Evolutionary conservation across 2,113 vertebrate species (phyloP).

Genomic region (Galeopterus variegatus): DNA sequence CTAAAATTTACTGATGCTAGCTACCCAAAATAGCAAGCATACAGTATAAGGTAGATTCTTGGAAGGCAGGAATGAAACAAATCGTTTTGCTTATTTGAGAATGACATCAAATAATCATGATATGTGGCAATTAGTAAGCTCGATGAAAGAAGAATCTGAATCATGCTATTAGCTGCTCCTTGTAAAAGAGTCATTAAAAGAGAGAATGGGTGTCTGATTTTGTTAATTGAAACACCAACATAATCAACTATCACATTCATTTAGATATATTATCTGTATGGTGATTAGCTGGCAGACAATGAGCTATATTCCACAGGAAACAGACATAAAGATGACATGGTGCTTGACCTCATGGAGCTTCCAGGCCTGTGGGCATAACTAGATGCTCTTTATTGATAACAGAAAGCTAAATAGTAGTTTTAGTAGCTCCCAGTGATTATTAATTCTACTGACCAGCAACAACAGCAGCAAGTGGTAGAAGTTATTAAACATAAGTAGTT

Average conservation of each 20-base stretch:
- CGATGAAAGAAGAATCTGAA: background rate
- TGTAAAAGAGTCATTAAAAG: conserved; percentile 38
- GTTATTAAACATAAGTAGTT: conserved; percentile 15
- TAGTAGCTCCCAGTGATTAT: background rate
- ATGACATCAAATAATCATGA: background rate
- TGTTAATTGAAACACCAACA: conserved; percentile 41
- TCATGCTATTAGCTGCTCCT: conserved; percentile 20
- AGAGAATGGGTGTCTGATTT: conserved; percentile 33
- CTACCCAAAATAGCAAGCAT: background rate
- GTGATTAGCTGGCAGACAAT: background rate
- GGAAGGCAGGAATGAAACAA: background rate
- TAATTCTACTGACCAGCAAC: conserved; percentile 31
- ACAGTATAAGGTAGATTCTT: background rate
- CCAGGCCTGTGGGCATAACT: background rate
- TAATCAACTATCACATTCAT: conserved; percentile 44
- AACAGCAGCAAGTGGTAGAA: background rate
- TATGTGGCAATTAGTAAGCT: background rate
- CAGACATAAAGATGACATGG: background rate
- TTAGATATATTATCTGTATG: background rate
- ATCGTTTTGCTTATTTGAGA: background rate
- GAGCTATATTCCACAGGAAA: background rate
- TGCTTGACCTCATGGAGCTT: background rate
- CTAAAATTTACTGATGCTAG: background rate
- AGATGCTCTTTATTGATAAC: background rate
- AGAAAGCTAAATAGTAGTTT: conserved; percentile 6